phyloP scores from a whole-genome alignment of 2,113 vertebrate genomes.

The Sphyrna mokarran region DNA sequence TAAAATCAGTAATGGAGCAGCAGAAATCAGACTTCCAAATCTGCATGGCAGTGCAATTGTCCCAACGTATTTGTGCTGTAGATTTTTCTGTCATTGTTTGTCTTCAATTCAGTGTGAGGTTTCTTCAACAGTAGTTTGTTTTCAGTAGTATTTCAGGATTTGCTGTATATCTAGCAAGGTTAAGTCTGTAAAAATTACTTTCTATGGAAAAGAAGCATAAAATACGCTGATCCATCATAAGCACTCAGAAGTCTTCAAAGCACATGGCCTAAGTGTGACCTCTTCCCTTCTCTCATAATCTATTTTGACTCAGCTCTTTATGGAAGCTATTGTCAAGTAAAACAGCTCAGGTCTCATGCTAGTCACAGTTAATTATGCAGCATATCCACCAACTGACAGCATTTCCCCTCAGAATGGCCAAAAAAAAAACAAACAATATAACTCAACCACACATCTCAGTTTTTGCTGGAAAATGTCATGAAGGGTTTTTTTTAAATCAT shows the following conservation, averaged over 20 bases:
- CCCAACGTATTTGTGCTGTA: not conserved
- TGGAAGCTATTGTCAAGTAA: not conserved
- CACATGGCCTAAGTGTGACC: not conserved
- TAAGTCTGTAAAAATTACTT: not conserved
- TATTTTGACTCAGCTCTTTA: not conserved
- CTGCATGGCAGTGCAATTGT: not conserved
- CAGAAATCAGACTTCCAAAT: slow-evolving; percentile 8
- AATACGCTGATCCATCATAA: not conserved
- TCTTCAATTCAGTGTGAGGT: not conserved
- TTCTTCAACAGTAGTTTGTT: not conserved
- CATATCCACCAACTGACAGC: not conserved
- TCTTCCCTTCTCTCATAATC: not conserved
- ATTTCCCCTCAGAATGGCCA: not conserved
- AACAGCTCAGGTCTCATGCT: not conserved
- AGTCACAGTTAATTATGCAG: not conserved
- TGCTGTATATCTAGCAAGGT: not conserved
- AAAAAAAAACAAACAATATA: not conserved
- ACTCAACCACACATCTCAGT: not conserved
- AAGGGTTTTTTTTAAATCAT: not conserved
- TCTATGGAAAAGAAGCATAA: not conserved
- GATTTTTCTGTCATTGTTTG: not conserved
- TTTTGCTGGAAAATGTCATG: not conserved
- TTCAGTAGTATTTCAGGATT: not conserved
- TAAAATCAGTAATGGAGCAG: not conserved
- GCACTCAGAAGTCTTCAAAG: not conserved